These are phyloP conservation scores for Helicolenus hilgendorfi DNA, from an alignment of 2,797 vertebrate species.

Conservation along the genomic window DNA sequence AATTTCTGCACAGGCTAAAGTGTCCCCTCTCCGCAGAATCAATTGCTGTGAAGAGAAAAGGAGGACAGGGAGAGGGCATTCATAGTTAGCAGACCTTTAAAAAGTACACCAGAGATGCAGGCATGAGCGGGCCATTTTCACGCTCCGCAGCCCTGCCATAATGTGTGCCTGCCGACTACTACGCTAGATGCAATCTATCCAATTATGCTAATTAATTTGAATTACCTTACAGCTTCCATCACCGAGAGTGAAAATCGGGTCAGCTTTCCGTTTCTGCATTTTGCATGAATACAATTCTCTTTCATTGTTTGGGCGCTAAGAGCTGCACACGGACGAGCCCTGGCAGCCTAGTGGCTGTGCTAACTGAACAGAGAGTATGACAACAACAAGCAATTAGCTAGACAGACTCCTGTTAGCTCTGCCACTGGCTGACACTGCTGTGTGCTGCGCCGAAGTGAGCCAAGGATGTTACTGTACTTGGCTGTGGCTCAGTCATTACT, in stretches of 20 bases:
- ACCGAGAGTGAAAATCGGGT: slow-evolving; percentile 48
- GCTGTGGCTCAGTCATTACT: slow-evolving; percentile 44
- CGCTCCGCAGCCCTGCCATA: slow-evolving; percentile 63
- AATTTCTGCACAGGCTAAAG: slow-evolving; percentile 85
- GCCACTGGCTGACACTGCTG: slow-evolving; percentile 68
- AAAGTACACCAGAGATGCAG: slow-evolving; percentile 78
- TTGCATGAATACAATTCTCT: slow-evolving; percentile 52
- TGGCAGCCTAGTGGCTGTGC: slow-evolving; percentile 59
- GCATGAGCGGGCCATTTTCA: slow-evolving; percentile 71
- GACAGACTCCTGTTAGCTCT: slow-evolving; percentile 76
- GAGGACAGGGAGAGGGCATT: slow-evolving; percentile 80
- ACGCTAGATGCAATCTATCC: slow-evolving; percentile 73
- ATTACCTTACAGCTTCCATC: slow-evolving; percentile 69
- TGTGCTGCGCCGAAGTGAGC: slow-evolving; percentile 49
- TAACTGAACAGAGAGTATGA: slow-evolving; percentile 72
- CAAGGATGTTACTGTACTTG: slow-evolving; percentile 53
- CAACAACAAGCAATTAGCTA: slow-evolving; percentile 81
- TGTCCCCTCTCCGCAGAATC: slow-evolving; percentile 83
- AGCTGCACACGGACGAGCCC: slow-evolving; percentile 15
- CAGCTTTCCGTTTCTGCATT: slow-evolving; percentile 58
- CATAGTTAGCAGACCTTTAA: slow-evolving; percentile 84
- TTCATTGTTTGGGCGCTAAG: slow-evolving; percentile 59
- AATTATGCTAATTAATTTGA: slow-evolving; percentile 80
- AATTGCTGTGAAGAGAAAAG: slow-evolving; percentile 86
- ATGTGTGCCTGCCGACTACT: slow-evolving; percentile 56